Conservation (phyloP, 2,113 vertebrate genomes). For the Poeciliopsis retropinna region DNA sequence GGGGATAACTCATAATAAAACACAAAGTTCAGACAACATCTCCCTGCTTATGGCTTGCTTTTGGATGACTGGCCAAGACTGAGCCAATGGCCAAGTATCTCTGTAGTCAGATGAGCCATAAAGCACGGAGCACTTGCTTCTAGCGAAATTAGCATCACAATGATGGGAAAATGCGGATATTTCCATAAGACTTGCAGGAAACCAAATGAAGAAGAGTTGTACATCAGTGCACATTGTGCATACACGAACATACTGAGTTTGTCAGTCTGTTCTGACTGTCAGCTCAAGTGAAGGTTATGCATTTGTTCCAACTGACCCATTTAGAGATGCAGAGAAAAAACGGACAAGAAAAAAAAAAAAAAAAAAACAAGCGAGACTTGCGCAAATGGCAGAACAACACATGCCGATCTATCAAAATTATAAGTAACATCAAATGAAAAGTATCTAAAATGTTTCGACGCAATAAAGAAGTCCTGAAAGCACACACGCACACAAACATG, state of each 20-base stretch:
- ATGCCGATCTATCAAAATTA: slow-evolving; percentile 2
- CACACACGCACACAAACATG: slow-evolving; percentile 32
- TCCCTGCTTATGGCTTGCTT: slow-evolving; percentile 26
- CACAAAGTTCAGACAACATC: slow-evolving; percentile 16
- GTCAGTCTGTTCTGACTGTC: slow-evolving; percentile 38
- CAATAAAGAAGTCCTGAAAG: slow-evolving; percentile 14
- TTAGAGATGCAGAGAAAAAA: slow-evolving; percentile 36
- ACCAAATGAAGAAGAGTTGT: slow-evolving; percentile 17
- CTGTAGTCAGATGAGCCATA: slow-evolving; percentile 21
- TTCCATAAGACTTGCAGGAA: slow-evolving; percentile 9
- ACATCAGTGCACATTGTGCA: slow-evolving; percentile 10
- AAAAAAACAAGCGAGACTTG: slow-evolving; percentile 25
- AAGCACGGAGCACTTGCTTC: slow-evolving; percentile 11
- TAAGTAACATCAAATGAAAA: not conserved
- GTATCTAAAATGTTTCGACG: not conserved
- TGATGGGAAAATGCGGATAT: slow-evolving; percentile 5
- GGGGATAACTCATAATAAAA: slow-evolving; percentile 1
- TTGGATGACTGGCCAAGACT: slow-evolving; percentile 31
- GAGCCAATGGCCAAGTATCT: slow-evolving; percentile 36
- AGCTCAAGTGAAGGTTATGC: slow-evolving; percentile 52
- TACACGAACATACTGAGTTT: slow-evolving; percentile 17
- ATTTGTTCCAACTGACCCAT: slow-evolving; percentile 66
- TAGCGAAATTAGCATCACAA: slow-evolving; percentile 17
- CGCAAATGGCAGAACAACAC: slow-evolving; percentile 28
- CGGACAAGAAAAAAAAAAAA: not conserved